Evolutionary conservation across 2,797 vertebrate species (phyloP).

Genomic region (Notolepis coatsorum): DNA sequence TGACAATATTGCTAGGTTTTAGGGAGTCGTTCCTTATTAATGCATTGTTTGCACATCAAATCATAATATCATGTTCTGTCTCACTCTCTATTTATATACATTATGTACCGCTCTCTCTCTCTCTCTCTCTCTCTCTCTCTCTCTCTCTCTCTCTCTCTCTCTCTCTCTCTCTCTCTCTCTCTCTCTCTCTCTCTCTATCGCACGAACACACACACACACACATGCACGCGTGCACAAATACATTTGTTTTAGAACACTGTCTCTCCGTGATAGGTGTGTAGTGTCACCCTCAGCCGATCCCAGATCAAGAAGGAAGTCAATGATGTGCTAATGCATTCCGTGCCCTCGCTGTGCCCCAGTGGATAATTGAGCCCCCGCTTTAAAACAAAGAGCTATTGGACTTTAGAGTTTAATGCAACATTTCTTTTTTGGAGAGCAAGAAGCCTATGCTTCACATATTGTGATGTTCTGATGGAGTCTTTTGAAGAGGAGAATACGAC

Average conservation of each 20-base stretch:
- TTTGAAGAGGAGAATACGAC: conserved; percentile 13
- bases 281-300: conserved; percentile 16
- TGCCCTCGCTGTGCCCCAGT: not conserved
- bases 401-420: not conserved
- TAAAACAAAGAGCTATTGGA: not conserved
- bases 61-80: too few species aligned
- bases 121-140: not conserved
- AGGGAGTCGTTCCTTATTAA: too few species aligned
- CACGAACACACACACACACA: conserved; percentile 17
- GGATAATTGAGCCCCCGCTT: not conserved
- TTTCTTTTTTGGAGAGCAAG: not conserved
- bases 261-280: conserved; percentile 17
- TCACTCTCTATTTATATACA: too few species aligned
- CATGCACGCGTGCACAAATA: conserved; percentile 2
- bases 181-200: too few species aligned
- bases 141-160: too few species aligned
- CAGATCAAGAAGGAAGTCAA: conserved; percentile 16
- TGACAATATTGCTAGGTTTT: too few species aligned
- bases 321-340: conserved; percentile 25
- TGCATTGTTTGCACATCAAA: too few species aligned
- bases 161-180: not conserved
- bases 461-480: not conserved
- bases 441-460: not conserved
- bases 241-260: conserved; percentile 17
- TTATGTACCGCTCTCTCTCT: too few species aligned